phyloP scores from a whole-genome alignment of 2,797 vertebrate species.

The Clarias platycephalus region DNA sequence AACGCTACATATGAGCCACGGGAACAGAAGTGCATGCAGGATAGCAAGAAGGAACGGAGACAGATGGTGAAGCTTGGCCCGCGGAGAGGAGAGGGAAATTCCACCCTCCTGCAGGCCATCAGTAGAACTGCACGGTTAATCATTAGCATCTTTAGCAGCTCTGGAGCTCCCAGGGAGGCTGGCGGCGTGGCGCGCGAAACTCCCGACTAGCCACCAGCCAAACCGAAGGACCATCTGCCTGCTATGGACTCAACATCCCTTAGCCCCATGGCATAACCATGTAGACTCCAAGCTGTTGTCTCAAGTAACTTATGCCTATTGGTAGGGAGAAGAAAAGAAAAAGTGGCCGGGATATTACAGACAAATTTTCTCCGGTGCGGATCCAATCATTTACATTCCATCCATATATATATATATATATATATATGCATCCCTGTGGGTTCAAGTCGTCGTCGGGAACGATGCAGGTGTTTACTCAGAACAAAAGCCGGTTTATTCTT shows the following conservation, averaged over 20 bases:
- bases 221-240: constrained; percentile 69
- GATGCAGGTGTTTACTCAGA: constrained; percentile 9
- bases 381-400: neutral
- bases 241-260: constrained; percentile 55
- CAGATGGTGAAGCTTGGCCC: constrained; percentile 70
- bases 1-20: neutral
- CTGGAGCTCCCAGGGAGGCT: constrained; percentile 45
- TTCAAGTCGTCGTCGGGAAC: neutral
- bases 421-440: neutral
- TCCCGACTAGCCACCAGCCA: constrained; percentile 39
- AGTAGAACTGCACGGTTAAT: constrained; percentile 66
- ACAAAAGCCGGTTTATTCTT: neutral
- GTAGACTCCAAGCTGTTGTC: constrained; percentile 21
- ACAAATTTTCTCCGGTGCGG: neutral
- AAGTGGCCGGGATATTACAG: neutral
- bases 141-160: constrained; percentile 68
- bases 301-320: neutral
- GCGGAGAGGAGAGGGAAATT: constrained; percentile 51
- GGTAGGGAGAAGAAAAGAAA: neutral
- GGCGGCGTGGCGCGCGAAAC: constrained; percentile 44
- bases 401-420: too few species aligned
- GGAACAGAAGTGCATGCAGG: constrained; percentile 1
- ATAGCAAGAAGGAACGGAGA: constrained; percentile 48
- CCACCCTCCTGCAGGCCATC: constrained; percentile 61
- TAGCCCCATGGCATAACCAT: constrained; percentile 42